Conservation (phyloP, 2,797 vertebrate species). For the Siniperca obscura region DNA sequence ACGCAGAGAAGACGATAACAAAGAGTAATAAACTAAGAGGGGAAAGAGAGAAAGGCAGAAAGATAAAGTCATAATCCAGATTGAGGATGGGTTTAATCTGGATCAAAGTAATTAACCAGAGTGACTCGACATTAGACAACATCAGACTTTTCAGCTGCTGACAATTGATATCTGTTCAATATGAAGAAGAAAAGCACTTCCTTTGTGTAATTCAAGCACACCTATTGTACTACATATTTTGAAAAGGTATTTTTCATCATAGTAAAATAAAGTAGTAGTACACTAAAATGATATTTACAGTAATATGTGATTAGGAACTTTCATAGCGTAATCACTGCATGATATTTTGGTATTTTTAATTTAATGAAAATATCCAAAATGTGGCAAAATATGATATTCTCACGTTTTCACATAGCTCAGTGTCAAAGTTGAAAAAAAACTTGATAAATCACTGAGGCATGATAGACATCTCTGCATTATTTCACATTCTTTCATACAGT, state of each 20-base stretch:
- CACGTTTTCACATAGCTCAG: neutral
- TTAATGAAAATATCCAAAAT: neutral
- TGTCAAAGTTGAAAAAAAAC: conserved; percentile 14
- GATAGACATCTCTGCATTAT: conserved; percentile 38
- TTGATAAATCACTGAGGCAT: conserved; percentile 3
- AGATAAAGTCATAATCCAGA: conserved; percentile 53
- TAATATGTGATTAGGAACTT: neutral
- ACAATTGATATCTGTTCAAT: neutral
- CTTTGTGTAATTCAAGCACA: neutral
- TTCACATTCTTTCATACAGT: conserved; percentile 55
- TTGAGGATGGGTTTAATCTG: conserved; percentile 54
- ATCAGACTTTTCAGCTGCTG: conserved; percentile 10
- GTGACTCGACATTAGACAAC: conserved; percentile 16
- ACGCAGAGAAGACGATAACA: neutral
- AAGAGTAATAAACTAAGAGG: neutral
- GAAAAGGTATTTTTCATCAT: neutral
- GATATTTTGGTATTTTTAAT: neutral
- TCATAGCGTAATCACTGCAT: neutral
- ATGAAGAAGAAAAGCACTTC: neutral
- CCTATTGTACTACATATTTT: neutral
- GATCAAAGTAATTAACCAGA: conserved; percentile 55
- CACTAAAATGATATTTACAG: neutral
- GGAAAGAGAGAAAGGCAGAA: neutral
- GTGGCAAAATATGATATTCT: too few relatives aligned
- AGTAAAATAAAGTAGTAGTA: neutral